Percentiles rank a stretch among this genome's conserved stretches.
Evolutionary conservation across 2,797 vertebrate genomes (phyloP).

Genomic region (Huso huso): DNA sequence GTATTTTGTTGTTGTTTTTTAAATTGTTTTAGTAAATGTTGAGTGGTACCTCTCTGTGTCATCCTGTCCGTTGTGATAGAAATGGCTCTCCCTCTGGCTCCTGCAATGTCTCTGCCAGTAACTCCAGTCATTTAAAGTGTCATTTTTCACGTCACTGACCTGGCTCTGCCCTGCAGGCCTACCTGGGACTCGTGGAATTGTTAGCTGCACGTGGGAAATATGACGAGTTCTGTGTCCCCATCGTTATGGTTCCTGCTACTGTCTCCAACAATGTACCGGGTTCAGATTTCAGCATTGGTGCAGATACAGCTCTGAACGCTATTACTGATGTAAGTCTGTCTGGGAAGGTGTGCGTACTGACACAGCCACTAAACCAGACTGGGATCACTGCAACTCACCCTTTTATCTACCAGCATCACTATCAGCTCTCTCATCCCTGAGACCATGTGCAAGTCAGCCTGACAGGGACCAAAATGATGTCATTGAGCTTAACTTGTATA

Average conservation of each 20-base stretch:
- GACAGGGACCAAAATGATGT: no score
- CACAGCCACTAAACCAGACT: slow-evolving; percentile 21
- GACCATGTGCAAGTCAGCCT: neutral
- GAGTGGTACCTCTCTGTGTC: slow-evolving; percentile 63
- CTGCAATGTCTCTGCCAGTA: slow-evolving; percentile 28
- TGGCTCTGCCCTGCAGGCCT: slow-evolving; percentile 72
- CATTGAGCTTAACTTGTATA: no score
- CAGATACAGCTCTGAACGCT: slow-evolving; percentile 92
- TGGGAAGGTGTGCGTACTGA: slow-evolving; percentile 28
- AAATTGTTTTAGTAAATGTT: slow-evolving; percentile 30
- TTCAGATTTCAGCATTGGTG: slow-evolving; percentile 93
- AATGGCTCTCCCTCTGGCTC: slow-evolving; percentile 67
- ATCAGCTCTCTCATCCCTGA: neutral
- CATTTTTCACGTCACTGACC: slow-evolving; percentile 21
- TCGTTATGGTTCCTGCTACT: slow-evolving; percentile 93
- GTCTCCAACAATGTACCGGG: slow-evolving; percentile 96
- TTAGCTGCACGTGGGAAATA: slow-evolving; percentile 70
- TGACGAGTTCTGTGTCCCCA: slow-evolving; percentile 78
- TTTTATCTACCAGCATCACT: slow-evolving; percentile 45
- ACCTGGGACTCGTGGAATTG: slow-evolving; percentile 87
- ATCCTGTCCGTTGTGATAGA: slow-evolving; percentile 67
- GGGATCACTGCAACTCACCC: slow-evolving; percentile 26
- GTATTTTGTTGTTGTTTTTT: slow-evolving; percentile 7
- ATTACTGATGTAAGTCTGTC: slow-evolving; percentile 88
- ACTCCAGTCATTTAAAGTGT: slow-evolving; percentile 15